These are phyloP conservation scores for Heliocidaris tuberculata DNA, from an alignment of 35 echinoderm and acorn worm genomes.

Conservation along the genomic window DNA sequence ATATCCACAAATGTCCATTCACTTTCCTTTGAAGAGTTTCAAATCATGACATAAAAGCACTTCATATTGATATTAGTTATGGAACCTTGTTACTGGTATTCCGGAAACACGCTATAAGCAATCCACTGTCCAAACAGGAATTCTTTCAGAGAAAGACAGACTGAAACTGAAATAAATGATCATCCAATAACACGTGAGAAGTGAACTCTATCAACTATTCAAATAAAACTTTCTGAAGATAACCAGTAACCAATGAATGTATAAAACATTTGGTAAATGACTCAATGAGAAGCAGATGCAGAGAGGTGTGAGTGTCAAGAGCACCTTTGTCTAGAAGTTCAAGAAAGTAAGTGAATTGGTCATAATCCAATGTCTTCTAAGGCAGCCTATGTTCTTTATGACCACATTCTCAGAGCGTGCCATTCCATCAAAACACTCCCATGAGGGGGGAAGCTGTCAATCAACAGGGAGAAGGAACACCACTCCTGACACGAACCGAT, in stretches of 20 bases:
- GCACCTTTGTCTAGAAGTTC: background rate
- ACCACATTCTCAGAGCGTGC: background rate
- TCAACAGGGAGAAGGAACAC: background rate
- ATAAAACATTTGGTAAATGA: background rate
- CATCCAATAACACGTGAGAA: background rate
- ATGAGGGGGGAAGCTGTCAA: conserved; percentile 14
- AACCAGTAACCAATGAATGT: background rate
- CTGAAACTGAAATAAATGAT: background rate
- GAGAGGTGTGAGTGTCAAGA: background rate
- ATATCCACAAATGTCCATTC: background rate
- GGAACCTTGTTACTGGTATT: background rate
- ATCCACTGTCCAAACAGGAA: background rate
- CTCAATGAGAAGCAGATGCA: background rate
- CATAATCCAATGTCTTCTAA: background rate
- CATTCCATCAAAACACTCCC: background rate
- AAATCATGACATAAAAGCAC: background rate
- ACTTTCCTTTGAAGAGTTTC: background rate
- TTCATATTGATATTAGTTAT: background rate
- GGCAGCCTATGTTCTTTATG: background rate
- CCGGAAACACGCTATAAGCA: background rate
- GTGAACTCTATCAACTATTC: background rate
- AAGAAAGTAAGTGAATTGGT: conserved; percentile 11
- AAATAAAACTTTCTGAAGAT: background rate
- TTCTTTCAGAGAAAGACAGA: background rate
- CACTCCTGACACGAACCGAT: background rate